Evolutionary conservation across 2,888 invertebrate species (phyloP), one percentile per base, ranked within the genome.

Genomic region (Bugula neritina): DNA sequence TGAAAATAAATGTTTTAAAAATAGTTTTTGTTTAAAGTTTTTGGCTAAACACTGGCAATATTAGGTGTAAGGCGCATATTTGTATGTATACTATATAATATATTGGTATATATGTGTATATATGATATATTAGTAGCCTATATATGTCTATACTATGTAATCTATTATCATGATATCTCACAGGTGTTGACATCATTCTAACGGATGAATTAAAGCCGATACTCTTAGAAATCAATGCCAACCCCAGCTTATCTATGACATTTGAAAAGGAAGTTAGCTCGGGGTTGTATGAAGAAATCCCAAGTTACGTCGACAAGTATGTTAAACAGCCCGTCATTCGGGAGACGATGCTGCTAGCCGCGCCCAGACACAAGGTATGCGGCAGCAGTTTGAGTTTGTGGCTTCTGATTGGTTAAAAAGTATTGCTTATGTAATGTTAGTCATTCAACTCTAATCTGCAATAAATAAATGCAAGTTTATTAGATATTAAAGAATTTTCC

Each of bases 141-240:
- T n/a, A n/a, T n/a, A n/a, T n/a, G n/a, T n/a, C n/a, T n/a, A n/a
- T n/a, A n/a, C n/a, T n/a, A n/a, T n/a, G n/a, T n/a, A n/a, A n/a
- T n/a, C n/a, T n/a, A n/a, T n/a, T n/a, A n/a, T n/a, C n/a, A n/a
- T n/a, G n/a, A n/a, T n/a, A n/a, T n/a, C n/a, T 86, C 71, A 78
- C 87, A 72, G 86, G 86, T 1, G 86, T 87, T 76, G 86, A 86
- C 75, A 82, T 87, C 27, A 76, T 86, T 52, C 76, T 86, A 10
- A 75, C 80, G 54, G 79, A 82, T 17, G 80, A 85, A 75, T 79
- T 86, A 1, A 79, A 80, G 52, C 86, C 86, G 0, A 79, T 86
- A 52, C 77, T 86, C 43, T 77, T 86, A 35, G 86, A 86, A 77
- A 85, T 87, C 23, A 87, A 86, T 77, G 80, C 85, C 17, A 85